Conservation (phyloP, 1,140 invertebrate species). For the Penaeus japonicus region DNA sequence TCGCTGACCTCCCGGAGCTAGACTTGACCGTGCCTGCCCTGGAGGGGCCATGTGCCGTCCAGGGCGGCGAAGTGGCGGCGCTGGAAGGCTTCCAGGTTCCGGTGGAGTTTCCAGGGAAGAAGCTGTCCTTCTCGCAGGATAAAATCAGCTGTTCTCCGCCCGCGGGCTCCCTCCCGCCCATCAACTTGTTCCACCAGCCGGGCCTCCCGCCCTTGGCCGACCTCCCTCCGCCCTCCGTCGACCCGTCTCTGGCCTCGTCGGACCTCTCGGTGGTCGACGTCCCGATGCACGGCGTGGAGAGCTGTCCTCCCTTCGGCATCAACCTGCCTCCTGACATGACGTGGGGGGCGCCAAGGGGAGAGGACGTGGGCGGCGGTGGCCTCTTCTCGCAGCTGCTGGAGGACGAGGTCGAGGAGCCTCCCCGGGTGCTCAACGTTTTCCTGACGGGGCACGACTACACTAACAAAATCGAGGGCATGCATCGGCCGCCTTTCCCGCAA, state of each 20-base stretch:
- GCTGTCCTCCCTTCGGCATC: neutral
- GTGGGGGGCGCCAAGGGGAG: conserved; percentile 4
- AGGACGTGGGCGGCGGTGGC: conserved; percentile 28
- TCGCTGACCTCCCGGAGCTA: neutral
- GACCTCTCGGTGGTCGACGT: neutral
- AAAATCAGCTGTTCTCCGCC: neutral
- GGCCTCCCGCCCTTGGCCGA: neutral
- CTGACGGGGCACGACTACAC: conserved; percentile 61
- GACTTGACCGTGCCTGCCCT: neutral
- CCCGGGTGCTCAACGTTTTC: conserved; percentile 34
- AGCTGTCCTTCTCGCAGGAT: neutral
- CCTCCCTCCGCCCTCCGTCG: neutral
- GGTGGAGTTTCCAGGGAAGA: neutral
- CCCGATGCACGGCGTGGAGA: neutral
- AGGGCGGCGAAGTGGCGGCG: neutral
- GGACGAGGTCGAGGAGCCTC: conserved; percentile 28
- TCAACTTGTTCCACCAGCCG: neutral
- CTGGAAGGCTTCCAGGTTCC: neutral
- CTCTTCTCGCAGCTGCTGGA: conserved; percentile 36
- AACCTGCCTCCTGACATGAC: conserved; percentile 40
- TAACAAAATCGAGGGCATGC: conserved; percentile 54
- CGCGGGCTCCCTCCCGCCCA: neutral
- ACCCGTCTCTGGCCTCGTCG: neutral
- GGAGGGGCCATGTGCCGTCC: neutral
- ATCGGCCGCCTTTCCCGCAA: neutral